A percentile compares a stretch with the other conserved stretches of the same genome.
Conservation (phyloP, 2,888 invertebrate species). For the Pimpla rufipes region DNA sequence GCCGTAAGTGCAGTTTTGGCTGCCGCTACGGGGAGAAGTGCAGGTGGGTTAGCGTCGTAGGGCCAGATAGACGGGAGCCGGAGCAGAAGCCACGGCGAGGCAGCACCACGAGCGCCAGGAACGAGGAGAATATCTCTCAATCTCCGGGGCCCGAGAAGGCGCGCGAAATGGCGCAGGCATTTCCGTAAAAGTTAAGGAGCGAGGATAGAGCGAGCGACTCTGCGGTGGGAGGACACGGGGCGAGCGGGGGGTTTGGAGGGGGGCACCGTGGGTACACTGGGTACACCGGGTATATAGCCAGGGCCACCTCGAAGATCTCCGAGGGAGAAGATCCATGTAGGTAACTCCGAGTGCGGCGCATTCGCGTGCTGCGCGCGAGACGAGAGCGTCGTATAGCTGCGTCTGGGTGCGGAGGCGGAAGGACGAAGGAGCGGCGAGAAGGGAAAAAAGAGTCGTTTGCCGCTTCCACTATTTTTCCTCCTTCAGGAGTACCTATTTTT, state of each 20-base stretch:
- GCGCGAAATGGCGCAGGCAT: conserved; percentile 64
- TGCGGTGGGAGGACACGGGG: conserved; percentile 23
- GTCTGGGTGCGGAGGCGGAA: background rate
- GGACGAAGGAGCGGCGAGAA: conserved; percentile 14
- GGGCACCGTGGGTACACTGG: no score
- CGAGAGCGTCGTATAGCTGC: background rate
- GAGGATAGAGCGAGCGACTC: conserved; percentile 48
- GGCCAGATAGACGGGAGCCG: conserved; percentile 4
- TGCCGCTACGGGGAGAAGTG: background rate
- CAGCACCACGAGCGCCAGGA: background rate
- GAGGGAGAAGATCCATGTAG: conserved; percentile 47
- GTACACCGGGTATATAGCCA: background rate
- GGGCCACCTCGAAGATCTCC: conserved; percentile 12
- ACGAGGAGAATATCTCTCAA: conserved; percentile 63
- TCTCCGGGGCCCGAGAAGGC: conserved; percentile 49
- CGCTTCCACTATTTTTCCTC: conserved; percentile 20
- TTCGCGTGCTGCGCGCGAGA: background rate
- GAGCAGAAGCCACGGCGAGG: conserved; percentile 8
- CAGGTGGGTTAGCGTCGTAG: conserved; percentile 10
- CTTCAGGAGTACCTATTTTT: conserved; percentile 54
- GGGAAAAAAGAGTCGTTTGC: conserved; percentile 41
- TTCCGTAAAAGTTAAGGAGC: conserved; percentile 76
- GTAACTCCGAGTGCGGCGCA: conserved; percentile 30
- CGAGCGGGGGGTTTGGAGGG: no score
- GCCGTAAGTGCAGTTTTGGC: conserved; percentile 10